A percentile compares a stretch with the other conserved stretches of the same genome.
Conservation (phyloP, 2,797 vertebrate species). For the Muscicapa comitata region DNA sequence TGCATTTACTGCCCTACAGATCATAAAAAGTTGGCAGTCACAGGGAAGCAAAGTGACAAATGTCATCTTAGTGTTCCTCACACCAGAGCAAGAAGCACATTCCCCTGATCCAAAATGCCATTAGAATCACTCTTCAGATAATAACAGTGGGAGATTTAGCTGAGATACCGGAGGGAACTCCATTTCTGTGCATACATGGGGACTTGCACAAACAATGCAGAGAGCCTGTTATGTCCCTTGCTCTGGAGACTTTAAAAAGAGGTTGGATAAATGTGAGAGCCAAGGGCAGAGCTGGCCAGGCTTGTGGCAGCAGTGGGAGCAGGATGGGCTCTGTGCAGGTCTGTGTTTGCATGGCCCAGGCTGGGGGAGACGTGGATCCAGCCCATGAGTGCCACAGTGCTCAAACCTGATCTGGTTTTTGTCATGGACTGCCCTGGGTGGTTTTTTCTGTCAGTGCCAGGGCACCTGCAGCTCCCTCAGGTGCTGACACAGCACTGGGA, state of each 20-base stretch:
- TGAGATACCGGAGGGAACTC: neutral
- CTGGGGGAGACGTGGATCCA: rapidly evolving
- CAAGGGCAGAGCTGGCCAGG: neutral
- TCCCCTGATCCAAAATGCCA: slow-evolving; percentile 38
- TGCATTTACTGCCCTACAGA: slow-evolving; percentile 51
- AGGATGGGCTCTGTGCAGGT: neutral
- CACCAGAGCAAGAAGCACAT: neutral
- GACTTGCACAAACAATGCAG: neutral
- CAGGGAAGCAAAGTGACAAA: slow-evolving; percentile 37
- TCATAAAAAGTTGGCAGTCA: slow-evolving; percentile 43
- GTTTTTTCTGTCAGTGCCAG: neutral
- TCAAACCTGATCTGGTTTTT: neutral
- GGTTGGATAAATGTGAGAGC: neutral
- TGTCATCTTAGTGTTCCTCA: slow-evolving; percentile 23
- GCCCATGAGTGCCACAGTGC: too few relatives aligned
- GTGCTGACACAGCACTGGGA: neutral
- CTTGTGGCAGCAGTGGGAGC: neutral
- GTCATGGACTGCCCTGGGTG: neutral
- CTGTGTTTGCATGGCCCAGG: rapidly evolving
- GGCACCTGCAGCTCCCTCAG: neutral
- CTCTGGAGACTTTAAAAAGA: neutral
- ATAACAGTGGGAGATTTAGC: slow-evolving; percentile 6
- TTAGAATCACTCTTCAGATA: slow-evolving; percentile 6
- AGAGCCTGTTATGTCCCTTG: neutral
- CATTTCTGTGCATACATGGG: neutral